Evolutionary conservation across 2,113 vertebrate species (phyloP).

Genomic region (Cynopterus brachyotis): DNA sequence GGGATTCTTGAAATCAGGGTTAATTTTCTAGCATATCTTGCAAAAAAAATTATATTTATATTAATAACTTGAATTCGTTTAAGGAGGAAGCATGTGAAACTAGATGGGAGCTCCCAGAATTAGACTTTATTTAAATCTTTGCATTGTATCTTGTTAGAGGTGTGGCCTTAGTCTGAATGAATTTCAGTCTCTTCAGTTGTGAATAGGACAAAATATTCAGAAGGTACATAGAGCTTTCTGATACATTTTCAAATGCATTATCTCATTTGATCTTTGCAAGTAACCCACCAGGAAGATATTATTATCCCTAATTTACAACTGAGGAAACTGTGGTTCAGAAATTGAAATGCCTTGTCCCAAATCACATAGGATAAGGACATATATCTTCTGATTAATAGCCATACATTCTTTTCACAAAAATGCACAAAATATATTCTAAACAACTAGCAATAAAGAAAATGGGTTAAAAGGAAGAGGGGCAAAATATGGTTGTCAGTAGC

Average conservation of each 20-base stretch:
- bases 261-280: neutral
- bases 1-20: neutral
- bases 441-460: neutral
- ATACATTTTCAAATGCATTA: neutral
- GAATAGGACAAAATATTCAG: slow-evolving; percentile 12
- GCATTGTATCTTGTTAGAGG: neutral
- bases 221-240: neutral
- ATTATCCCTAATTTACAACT: neutral
- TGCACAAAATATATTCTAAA: neutral
- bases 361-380: neutral
- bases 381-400: neutral
- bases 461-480: neutral
- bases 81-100: neutral
- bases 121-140: neutral
- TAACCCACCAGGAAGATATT: neutral
- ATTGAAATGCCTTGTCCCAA: neutral
- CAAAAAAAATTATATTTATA: neutral
- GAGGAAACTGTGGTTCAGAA: neutral
- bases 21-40: neutral
- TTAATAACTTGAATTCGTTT: neutral
- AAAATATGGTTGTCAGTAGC: neutral
- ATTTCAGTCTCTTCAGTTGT: neutral
- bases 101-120: neutral
- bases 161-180: neutral
- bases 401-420: neutral